A percentile compares a stretch with the other conserved stretches of the same genome.
These are phyloP conservation scores for Julus scanicus DNA, from an alignment of 2,888 invertebrate species.

Conservation along the genomic window DNA sequence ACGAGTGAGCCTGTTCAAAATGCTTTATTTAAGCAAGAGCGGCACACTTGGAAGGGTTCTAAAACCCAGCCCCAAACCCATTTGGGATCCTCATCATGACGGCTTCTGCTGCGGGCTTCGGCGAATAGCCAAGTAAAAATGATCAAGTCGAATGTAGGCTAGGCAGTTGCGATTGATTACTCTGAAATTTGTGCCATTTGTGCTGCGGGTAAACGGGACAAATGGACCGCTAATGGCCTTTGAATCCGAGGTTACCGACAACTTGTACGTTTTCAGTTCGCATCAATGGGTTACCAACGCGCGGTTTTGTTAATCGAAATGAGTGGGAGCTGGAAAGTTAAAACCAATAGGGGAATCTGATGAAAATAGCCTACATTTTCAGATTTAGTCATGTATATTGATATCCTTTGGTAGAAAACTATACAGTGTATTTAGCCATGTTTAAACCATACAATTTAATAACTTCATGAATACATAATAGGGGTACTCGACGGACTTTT, in stretches of 20 bases:
- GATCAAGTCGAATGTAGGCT: background rate
- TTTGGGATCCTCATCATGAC: background rate
- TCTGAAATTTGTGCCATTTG: background rate
- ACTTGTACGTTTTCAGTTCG: background rate
- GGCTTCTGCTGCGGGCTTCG: background rate
- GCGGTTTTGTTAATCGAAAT: no score
- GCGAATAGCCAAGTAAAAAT: background rate
- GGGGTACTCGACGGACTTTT: no score
- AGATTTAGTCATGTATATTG: no score
- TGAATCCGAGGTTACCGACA: background rate
- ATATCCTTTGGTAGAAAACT: no score
- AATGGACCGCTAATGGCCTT: background rate
- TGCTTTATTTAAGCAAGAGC: conserved; percentile 38
- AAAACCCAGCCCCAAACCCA: conserved; percentile 39
- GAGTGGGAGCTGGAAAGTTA: no score
- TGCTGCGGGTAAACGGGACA: background rate
- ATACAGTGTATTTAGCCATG: no score
- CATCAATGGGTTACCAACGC: no score
- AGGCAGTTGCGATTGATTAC: conserved; percentile 22
- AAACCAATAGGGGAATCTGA: no score
- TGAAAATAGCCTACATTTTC: no score
- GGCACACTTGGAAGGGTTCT: conserved; percentile 27
- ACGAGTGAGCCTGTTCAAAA: conserved; percentile 39
- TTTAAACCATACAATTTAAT: no score
- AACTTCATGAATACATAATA: no score